Percentiles rank a stretch among this genome's conserved stretches.
Conservation (phyloP, 2,797 vertebrate genomes). For the Gallinago solitaria region DNA sequence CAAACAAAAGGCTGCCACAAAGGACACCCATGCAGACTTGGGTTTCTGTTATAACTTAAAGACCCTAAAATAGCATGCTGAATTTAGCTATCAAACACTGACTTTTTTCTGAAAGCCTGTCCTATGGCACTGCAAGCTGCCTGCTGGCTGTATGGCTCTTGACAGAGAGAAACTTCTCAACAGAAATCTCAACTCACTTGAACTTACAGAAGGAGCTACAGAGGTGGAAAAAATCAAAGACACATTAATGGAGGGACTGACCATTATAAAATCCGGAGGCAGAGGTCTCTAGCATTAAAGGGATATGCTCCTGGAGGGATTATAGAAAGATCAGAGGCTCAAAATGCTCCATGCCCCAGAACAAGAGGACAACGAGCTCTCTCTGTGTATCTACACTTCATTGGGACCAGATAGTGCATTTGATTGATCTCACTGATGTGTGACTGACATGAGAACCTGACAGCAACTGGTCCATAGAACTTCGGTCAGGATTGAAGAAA, state of each 20-base stretch:
- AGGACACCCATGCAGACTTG: not conserved
- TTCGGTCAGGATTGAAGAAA: not conserved
- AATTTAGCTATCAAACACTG: not conserved
- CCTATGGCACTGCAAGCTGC: not conserved
- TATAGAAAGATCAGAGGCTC: not conserved
- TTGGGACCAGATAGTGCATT: not conserved
- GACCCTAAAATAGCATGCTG: not conserved
- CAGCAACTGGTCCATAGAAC: not conserved
- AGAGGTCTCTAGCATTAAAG: not conserved
- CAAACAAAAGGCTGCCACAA: not conserved
- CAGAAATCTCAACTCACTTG: not conserved
- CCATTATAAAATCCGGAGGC: not conserved
- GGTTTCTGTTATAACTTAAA: not conserved
- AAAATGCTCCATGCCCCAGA: not conserved
- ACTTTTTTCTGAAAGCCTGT: not conserved
- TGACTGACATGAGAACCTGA: not conserved
- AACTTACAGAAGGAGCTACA: not conserved
- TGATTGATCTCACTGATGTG: slow-evolving; percentile 10
- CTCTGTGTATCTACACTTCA: not conserved
- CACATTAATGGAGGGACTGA: not conserved
- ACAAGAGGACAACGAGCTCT: not conserved
- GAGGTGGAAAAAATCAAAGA: not conserved
- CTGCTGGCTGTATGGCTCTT: not conserved
- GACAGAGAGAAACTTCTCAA: not conserved
- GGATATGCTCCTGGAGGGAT: not conserved